Conservation (phyloP, 2,113 vertebrate species). For the Choloepus hoffmanni region DNA sequence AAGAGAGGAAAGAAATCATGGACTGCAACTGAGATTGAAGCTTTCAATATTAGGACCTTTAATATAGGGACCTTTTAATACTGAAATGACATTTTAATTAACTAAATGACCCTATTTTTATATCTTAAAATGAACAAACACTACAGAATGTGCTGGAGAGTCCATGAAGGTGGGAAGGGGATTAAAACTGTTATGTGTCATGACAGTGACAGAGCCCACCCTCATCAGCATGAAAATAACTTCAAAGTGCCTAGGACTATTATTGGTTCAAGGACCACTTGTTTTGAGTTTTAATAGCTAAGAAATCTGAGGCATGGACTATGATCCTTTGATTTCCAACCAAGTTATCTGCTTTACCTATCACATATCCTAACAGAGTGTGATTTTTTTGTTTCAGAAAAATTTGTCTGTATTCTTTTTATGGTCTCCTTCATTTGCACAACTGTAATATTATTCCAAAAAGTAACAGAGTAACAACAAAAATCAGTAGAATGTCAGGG, state of each 20-base stretch:
- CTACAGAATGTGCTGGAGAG: neutral
- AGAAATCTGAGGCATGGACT: neutral
- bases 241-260: neutral
- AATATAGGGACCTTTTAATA: neutral
- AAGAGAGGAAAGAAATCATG: neutral
- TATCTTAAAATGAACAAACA: neutral
- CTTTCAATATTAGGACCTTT: neutral
- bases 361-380: neutral
- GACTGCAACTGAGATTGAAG: neutral
- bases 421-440: neutral
- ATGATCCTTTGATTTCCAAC: neutral
- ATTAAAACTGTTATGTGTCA: too few relatives aligned
- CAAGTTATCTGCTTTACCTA: neutral
- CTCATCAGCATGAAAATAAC: neutral
- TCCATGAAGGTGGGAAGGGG: neutral
- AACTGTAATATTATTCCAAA: neutral
- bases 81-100: neutral
- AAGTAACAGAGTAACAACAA: constrained; percentile 2
- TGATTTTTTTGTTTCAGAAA: neutral
- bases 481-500: neutral
- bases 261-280: neutral
- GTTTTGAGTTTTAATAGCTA: neutral
- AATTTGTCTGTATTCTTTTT: neutral
- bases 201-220: neutral
- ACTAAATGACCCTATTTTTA: neutral